Conservation (phyloP, 2,797 vertebrate species). For the Thalassophryne amazonica region DNA sequence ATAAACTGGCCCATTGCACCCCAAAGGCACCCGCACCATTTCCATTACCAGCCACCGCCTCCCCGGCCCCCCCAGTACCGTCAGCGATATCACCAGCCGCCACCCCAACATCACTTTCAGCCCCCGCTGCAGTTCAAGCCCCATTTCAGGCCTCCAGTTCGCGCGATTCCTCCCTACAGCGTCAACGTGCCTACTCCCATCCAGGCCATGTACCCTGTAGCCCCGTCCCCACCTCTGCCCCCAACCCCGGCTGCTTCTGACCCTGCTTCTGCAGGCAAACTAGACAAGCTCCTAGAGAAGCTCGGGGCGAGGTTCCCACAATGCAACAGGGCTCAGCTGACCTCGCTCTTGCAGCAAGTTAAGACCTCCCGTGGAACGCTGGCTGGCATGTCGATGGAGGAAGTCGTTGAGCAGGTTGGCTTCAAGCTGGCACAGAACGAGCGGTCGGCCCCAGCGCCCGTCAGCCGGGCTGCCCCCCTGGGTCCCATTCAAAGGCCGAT, state of each 20-base stretch:
- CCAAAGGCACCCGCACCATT: slow-evolving; percentile 16
- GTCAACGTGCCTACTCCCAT: slow-evolving; percentile 32
- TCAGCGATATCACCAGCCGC: background rate
- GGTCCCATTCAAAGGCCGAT: slow-evolving; percentile 66
- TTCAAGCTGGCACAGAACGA: slow-evolving; percentile 71
- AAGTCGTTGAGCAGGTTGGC: slow-evolving; percentile 83
- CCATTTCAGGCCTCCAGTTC: background rate
- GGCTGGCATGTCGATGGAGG: slow-evolving; percentile 89
- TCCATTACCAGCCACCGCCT: background rate
- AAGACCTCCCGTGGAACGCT: slow-evolving; percentile 89
- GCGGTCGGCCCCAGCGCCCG: slow-evolving; percentile 68
- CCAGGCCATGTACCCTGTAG: background rate
- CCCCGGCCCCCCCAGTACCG: slow-evolving; percentile 6
- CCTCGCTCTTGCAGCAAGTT: slow-evolving; percentile 88
- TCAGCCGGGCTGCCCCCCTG: slow-evolving; percentile 51
- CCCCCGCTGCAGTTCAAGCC: background rate
- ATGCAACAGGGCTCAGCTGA: slow-evolving; percentile 86
- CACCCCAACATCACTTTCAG: background rate
- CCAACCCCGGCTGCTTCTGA: slow-evolving; percentile 5
- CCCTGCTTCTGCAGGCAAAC: slow-evolving; percentile 70
- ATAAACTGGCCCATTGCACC: slow-evolving; percentile 15
- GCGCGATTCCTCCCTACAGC: slow-evolving; percentile 29
- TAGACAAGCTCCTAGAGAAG: slow-evolving; percentile 89
- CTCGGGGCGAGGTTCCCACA: slow-evolving; percentile 83
- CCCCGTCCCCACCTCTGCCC: slow-evolving; percentile 20